Evolutionary conservation across 2,113 vertebrate species (phyloP), one percentile per base, ranked within the genome.

Genomic region (Hirundichthys speculiger): DNA sequence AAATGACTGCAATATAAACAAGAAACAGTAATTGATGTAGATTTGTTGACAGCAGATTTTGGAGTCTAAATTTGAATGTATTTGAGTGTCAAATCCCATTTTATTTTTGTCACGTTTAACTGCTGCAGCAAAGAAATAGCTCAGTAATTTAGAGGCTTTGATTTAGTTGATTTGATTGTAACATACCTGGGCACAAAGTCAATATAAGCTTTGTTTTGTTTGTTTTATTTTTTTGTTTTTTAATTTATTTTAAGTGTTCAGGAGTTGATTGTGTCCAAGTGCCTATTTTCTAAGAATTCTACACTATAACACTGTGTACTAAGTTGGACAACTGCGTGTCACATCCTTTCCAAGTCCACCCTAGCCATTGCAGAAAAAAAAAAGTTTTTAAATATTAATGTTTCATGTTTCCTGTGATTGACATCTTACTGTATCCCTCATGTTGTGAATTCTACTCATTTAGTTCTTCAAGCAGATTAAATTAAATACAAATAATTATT

Each of bases 301-400:
- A 78, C 73, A 82, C 85, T 83, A 64, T 64, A 80, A 66, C 89
- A 90, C 86, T 87, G 83, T 91, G 85, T 55, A 67, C 59, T 61
- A 49, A 51, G 34, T 40, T 56, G 53, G 73, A 74, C 75, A 74
- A 49, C 41, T 40, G 45, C 43, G 55, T 66, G 39, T 50, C 56
- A 43, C 55, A 40, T 75, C 53, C 48, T 21, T 34, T 59, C 19
- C 21, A 39, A 42, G 54, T 73, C 62, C 54, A 38, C 46, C 34
- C 41, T 49, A 42, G 7, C 42, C 54, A 58, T n/a, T 9, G 21
- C 24, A 67, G 30, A 61, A 57, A 60, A 25, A 48, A 65, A 66
- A 68, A 53, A 6, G 20, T 59, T 12, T 52, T 16, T 41, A 14
- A 52, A 18, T 1, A 45, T 51, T 39, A 34, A 13, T 3, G 24